Conservation (phyloP, 2,888 invertebrate genomes). For the Aporophyla lueneburgensis region DNA sequence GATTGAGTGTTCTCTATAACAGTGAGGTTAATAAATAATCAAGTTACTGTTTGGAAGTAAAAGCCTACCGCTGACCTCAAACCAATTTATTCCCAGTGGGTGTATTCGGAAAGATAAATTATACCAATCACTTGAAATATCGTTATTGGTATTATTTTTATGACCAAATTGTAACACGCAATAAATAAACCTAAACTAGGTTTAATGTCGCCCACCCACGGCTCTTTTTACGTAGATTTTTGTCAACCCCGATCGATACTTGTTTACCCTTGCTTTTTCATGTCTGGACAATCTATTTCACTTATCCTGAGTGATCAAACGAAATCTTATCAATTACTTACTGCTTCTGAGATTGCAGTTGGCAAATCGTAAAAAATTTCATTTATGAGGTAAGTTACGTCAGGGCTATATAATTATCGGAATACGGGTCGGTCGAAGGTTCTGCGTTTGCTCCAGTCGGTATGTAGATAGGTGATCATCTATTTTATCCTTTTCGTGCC, state of each 20-base stretch:
- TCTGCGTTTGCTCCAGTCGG: too few relatives aligned
- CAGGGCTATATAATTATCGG: too few relatives aligned
- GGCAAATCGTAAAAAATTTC: neutral
- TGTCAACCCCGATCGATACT: conserved; percentile 29
- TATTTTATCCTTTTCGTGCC: too few relatives aligned
- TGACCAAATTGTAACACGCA: conserved; percentile 65
- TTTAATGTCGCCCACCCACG: conserved; percentile 53
- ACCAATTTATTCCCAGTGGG: conserved; percentile 71
- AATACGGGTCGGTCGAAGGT: too few relatives aligned
- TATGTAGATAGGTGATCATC: too few relatives aligned
- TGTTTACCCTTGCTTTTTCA: conserved; percentile 19
- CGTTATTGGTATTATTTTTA: conserved; percentile 69
- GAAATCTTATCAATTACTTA: conserved; percentile 3
- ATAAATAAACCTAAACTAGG: conserved; percentile 64
- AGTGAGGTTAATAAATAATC: conserved; percentile 49
- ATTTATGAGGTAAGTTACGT: too few relatives aligned
- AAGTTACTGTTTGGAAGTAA: conserved; percentile 54
- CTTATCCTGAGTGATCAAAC: conserved; percentile 1
- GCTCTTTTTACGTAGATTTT: conserved; percentile 53
- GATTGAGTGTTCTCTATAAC: conserved; percentile 36
- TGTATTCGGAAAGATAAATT: conserved; percentile 67
- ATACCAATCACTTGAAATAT: conserved; percentile 74
- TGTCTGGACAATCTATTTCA: neutral
- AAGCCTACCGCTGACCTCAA: conserved; percentile 69
- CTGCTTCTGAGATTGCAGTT: neutral